These are phyloP conservation scores for Monomorium pharaonis DNA, from an alignment of 1,140 invertebrate species.

Conservation along the genomic window DNA sequence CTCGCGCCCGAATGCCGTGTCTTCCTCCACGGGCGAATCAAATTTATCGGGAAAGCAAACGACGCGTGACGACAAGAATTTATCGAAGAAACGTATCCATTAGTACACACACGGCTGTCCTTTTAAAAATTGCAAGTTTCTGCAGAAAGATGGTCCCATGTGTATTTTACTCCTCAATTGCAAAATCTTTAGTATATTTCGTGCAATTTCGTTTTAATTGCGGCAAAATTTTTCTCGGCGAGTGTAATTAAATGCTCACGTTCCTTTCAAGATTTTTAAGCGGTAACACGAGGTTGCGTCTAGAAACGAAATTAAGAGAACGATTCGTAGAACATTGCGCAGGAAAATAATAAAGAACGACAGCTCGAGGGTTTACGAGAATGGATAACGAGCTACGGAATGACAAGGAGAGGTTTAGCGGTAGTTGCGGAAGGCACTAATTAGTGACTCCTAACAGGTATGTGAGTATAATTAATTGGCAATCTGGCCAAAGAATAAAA, in stretches of 20 bases:
- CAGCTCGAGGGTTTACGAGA: slow-evolving; percentile 1
- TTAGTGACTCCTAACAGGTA: slow-evolving; percentile 69
- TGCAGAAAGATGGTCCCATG: neutral
- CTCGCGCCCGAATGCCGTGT: neutral
- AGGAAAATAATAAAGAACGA: slow-evolving; percentile 29
- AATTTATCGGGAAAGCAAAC: slow-evolving; percentile 40
- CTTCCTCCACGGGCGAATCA: neutral
- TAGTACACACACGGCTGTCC: neutral
- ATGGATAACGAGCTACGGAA: slow-evolving; percentile 12
- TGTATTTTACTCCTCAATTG: neutral
- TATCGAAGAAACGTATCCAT: slow-evolving; percentile 1
- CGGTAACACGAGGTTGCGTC: neutral
- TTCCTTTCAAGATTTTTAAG: neutral
- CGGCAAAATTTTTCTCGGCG: neutral
- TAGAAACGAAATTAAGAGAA: neutral
- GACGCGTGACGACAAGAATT: slow-evolving; percentile 32
- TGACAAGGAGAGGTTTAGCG: slow-evolving; percentile 24
- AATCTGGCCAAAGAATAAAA: slow-evolving; percentile 53
- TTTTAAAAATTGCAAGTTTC: neutral
- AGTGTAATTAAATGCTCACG: neutral
- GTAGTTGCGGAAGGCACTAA: slow-evolving; percentile 66
- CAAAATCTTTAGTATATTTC: neutral
- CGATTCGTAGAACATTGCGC: neutral
- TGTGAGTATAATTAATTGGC: slow-evolving; percentile 77
- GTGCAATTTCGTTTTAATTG: neutral